These are phyloP conservation scores for Drosophila diplacantha DNA, from an alignment of 2,888 invertebrate genomes.

Conservation along the genomic window DNA sequence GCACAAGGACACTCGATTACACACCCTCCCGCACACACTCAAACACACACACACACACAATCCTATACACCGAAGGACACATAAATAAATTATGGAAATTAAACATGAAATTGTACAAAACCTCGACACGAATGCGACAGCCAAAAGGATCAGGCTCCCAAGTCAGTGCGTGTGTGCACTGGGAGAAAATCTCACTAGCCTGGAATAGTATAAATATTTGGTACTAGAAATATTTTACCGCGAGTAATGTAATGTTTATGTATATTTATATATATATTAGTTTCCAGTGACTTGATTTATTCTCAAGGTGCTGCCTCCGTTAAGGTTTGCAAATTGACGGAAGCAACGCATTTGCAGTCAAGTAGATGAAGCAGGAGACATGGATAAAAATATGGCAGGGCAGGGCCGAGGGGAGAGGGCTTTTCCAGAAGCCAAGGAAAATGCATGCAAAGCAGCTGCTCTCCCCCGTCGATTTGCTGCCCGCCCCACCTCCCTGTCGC, in stretches of 20 bases:
- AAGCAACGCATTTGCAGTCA: slow-evolving; percentile 59
- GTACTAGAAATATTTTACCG: not conserved
- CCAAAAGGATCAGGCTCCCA: slow-evolving; percentile 32
- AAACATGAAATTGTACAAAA: slow-evolving; percentile 65
- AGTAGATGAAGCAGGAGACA: slow-evolving; percentile 1
- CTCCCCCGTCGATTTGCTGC: not conserved
- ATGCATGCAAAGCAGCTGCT: slow-evolving; percentile 42
- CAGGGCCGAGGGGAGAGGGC: not conserved
- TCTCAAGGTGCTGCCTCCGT: slow-evolving; percentile 25
- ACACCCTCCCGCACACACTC: not conserved
- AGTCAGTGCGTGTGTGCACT: slow-evolving; percentile 12
- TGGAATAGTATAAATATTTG: not conserved
- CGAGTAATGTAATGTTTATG: not conserved
- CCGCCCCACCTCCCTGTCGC: slow-evolving; percentile 3
- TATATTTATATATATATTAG: not conserved
- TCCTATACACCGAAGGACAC: slow-evolving; percentile 38
- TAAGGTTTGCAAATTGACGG: slow-evolving; percentile 62
- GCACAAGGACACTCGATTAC: slow-evolving; percentile 3
- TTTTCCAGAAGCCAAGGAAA: slow-evolving; percentile 26
- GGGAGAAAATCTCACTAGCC: not conserved
- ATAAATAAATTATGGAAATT: slow-evolving; percentile 71
- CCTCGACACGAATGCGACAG: slow-evolving; percentile 48
- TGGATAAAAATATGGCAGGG: not conserved
- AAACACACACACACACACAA: not conserved
- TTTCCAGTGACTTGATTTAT: not conserved